A percentile compares a stretch with the other conserved stretches of the same genome.
phyloP scores from a whole-genome alignment of 2,888 invertebrate genomes.

The Eugnorisma glareosa region DNA sequence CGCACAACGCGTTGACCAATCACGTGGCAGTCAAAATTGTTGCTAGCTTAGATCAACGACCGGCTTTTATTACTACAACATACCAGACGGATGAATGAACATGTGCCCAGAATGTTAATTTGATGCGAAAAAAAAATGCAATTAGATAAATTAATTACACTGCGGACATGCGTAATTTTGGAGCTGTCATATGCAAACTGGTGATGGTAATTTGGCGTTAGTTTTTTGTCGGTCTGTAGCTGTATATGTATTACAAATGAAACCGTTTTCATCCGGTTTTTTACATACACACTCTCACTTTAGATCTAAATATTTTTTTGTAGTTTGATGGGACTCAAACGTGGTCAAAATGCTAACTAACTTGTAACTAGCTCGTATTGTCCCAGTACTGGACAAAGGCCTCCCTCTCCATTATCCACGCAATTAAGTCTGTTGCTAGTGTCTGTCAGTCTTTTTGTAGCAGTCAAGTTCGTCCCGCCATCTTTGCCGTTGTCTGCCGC shows the following conservation, averaged over 20 bases:
- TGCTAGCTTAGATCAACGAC: constrained; percentile 74
- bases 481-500: background rate
- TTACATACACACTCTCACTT: constrained; percentile 44
- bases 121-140: constrained; percentile 35
- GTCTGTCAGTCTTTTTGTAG: background rate
- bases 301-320: constrained; percentile 8
- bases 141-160: constrained; percentile 42
- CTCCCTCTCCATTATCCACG: background rate
- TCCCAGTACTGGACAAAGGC: background rate
- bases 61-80: constrained; percentile 69
- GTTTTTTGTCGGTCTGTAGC: constrained; percentile 31
- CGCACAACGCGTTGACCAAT: constrained; percentile 53
- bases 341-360: background rate
- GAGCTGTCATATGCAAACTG: constrained; percentile 24
- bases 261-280: constrained; percentile 41
- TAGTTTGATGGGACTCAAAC: background rate
- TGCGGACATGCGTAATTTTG: constrained; percentile 26
- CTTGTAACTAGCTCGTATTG: background rate
- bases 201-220: background rate
- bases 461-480: background rate
- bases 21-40: constrained; percentile 46
- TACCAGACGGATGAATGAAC: constrained; percentile 67
- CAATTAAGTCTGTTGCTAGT: background rate
- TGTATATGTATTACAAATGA: constrained; percentile 4
- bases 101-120: constrained; percentile 61